Base-by-base conservation (phyloP, 2,888 invertebrate species). In the Drosophila vallismaia region DNA sequence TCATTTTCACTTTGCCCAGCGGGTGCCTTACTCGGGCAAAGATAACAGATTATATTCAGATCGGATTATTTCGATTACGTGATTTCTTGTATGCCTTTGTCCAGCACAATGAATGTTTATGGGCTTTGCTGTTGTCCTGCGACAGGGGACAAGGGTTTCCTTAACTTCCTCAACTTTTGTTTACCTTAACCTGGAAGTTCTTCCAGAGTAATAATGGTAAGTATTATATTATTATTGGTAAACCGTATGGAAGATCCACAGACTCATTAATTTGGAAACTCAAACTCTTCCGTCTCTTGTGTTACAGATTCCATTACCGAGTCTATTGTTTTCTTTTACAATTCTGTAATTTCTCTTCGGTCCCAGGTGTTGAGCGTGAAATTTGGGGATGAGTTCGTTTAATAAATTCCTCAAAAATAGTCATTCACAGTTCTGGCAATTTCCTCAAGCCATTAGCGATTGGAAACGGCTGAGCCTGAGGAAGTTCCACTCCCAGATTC, bases 1-100 rank as follows among this genome's bases (percentile, higher is more conserved):
- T 84, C 82, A 73, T 85, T 85, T 85, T 85, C 81, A 85, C 81
- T 82, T 68, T 45, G 70, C 55, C 66, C 74, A 66, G 50, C 84
- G 62, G 80, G 69, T 75, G 72, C 64, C 19, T 19, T 19, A 51
- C 40, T 45, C 24, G 24, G 24, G 5, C 19, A 10, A 28, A 46
- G 36, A 63, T 38, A 64, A 52, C 57, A 31, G 31, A 28, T 33
- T 42, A n/a, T 12, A 26, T 31, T 74, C 74, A 66, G 56, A 69
- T 74, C 66, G 77, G 63, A 73, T 80, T 62, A 64, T 75, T 77
- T 58, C 64, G 63, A 71, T 67, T 80, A 79, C 75, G 84, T 79
- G 79, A 83, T 72, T 68, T 63, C 64, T 70, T 46, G 56, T 74
- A 55, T 64, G 48, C 54, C 56, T 66, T 33, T 54, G 49, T 50